Percentiles rank a stretch among this genome's conserved stretches.
Conservation (phyloP, 1,140 invertebrate genomes). For the Pseudomyrmex gracilis region DNA sequence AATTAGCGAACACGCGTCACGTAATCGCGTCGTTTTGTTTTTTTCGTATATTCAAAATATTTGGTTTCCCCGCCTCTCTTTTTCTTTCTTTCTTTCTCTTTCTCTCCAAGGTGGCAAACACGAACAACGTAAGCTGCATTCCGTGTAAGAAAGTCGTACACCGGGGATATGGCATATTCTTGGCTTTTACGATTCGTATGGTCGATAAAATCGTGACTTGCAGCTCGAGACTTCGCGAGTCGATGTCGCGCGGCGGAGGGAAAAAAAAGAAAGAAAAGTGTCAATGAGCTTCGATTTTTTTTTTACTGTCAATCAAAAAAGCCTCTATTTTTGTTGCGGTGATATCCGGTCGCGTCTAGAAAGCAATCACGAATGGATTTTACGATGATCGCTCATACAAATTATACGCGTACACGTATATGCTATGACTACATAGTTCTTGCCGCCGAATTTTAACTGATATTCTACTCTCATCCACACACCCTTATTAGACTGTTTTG, state of each 20-base stretch:
- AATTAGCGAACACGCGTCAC: conserved; percentile 25
- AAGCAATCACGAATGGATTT: conserved; percentile 1
- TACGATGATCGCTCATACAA: conserved; percentile 7
- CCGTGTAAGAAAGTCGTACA: conserved; percentile 61
- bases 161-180: conserved; percentile 43
- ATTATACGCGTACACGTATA: background rate
- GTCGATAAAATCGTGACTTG: conserved; percentile 63
- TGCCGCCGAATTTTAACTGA: background rate
- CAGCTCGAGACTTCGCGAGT: conserved; percentile 42
- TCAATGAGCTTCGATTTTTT: conserved; percentile 47
- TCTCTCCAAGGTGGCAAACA: background rate
- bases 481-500: background rate
- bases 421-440: background rate
- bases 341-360: background rate
- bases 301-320: conserved; percentile 7
- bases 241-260: conserved; percentile 30
- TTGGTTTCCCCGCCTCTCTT: background rate
- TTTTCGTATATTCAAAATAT: conserved; percentile 22
- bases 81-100: no score
- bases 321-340: conserved; percentile 3
- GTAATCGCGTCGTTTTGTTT: conserved; percentile 34
- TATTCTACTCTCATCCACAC: background rate
- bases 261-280: conserved; percentile 51
- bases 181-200: conserved; percentile 61
- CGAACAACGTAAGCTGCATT: conserved; percentile 39